Base-by-base conservation (phyloP, 2,888 invertebrate species). In the Parelbella ahira region DNA sequence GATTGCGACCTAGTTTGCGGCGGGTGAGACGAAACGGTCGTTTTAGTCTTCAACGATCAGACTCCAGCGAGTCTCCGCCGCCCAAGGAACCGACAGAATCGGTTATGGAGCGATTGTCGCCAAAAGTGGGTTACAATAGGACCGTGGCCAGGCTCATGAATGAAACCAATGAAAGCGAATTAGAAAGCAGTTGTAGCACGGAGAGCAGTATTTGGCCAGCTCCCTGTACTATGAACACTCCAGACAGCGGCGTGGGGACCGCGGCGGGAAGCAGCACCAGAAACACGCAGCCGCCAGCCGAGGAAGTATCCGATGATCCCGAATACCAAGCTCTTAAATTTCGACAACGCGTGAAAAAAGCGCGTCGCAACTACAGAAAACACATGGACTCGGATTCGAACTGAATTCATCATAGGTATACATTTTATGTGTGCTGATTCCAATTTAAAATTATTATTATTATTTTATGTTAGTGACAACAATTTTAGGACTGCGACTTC, bases 381-480 rank as follows among this genome's bases (percentile, higher is more conserved):
- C 91, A 90, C 56, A 89, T 91, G 68, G 91, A 91, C 49, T 91
- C 92, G 0, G 92, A 92, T 63, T 92, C 91, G 29, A 91, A 91
- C 68, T 84, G 73, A 83, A 68, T 59, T 66, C 59, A 63, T 25
- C 11, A 37, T 64, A 63, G 55, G 51, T 27, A 8, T 21, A 9
- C 4, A 8, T 6, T 5, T 49, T 46, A 48, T 59, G 57, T 62
- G 54, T 58, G 62, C 47, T 33, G 10, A 44, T 50, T 48, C 38
- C 29, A 19, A 29, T 15, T 37, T 37, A n/a, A n/a, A n/a, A n/a
- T n/a, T n/a, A n/a, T n/a, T n/a, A n/a, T n/a, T n/a, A n/a, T n/a
- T n/a, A n/a, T n/a, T n/a, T n/a, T n/a, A n/a, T 45, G 4, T 48
- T 51, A 62, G 47, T 48, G 51, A 48, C 46, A 45, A 54, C 51